Conservation (phyloP, 2,888 invertebrate species). For the Melangyna quadrimaculata region DNA sequence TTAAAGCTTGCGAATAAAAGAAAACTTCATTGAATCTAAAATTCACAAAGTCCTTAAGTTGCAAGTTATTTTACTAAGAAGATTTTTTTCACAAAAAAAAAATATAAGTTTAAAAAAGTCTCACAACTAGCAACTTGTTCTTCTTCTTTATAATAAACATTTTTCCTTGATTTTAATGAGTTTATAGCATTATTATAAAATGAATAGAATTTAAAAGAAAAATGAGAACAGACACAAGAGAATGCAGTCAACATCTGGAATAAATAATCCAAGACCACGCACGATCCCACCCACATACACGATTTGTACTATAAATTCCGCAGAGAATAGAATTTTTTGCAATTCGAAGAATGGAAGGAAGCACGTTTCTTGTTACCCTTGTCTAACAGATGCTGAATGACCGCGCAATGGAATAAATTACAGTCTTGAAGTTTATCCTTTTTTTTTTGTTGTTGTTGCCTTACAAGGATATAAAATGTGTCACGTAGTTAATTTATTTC, state of each 20-base stretch:
- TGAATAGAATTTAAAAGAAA: not conserved
- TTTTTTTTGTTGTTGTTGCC: not conserved
- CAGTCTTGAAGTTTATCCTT: not conserved
- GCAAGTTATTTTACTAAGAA: too few species aligned
- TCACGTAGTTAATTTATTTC: slow-evolving; percentile 23
- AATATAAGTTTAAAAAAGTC: not conserved
- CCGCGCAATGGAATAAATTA: slow-evolving; percentile 8
- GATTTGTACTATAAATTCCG: slow-evolving; percentile 21
- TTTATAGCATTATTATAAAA: not conserved
- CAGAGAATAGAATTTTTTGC: slow-evolving; percentile 18
- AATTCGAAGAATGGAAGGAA: not conserved
- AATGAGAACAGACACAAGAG: not conserved
- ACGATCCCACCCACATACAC: not conserved
- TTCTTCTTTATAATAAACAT: not conserved
- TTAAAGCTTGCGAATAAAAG: too few species aligned
- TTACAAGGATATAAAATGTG: not conserved
- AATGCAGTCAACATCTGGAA: not conserved
- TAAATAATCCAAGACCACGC: slow-evolving; percentile 1
- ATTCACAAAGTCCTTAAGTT: too few species aligned
- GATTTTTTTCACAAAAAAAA: not conserved
- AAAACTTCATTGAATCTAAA: too few species aligned
- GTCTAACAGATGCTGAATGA: slow-evolving; percentile 13
- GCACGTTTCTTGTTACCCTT: slow-evolving; percentile 25
- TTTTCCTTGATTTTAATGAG: not conserved
- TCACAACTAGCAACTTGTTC: not conserved